Percentiles rank a stretch among this genome's conserved stretches.
phyloP scores from a whole-genome alignment of 2,888 invertebrate genomes.

The Pimpla rufipes region DNA sequence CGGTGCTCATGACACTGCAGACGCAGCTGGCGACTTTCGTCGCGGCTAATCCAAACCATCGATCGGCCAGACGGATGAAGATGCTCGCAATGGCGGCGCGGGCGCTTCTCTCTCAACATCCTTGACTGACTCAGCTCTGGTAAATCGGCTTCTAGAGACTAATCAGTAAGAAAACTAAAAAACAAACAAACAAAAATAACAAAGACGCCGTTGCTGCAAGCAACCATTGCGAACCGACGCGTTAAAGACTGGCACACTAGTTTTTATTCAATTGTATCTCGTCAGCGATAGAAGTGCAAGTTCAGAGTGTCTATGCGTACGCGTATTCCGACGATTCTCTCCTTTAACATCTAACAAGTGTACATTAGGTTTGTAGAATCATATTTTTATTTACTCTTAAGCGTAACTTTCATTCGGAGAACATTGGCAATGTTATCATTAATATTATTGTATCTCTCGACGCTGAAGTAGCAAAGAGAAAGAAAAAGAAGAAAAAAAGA shows the following conservation, averaged over 20 bases:
- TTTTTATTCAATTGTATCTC: constrained; percentile 60
- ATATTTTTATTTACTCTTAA: constrained; percentile 58
- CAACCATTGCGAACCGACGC: constrained; percentile 39
- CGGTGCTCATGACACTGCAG: constrained; percentile 91
- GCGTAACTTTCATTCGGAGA: constrained; percentile 33
- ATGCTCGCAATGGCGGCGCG: constrained; percentile 91
- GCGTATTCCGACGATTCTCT: constrained; percentile 36
- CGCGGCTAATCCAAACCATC: constrained; percentile 88
- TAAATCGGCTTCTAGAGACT: constrained; percentile 46
- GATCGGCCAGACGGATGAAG: constrained; percentile 89
- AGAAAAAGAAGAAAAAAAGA: constrained; percentile 17
- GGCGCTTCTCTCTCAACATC: constrained; percentile 85
- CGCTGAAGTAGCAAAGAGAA: constrained; percentile 19
- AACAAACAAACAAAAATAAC: constrained; percentile 6
- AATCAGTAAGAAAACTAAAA: constrained; percentile 41
- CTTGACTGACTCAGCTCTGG: constrained; percentile 63
- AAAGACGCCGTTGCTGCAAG: constrained; percentile 57
- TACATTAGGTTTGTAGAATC: constrained; percentile 61
- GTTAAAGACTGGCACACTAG: constrained; percentile 66
- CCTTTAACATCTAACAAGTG: constrained; percentile 52
- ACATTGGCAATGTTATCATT: constrained; percentile 39
- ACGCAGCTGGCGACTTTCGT: constrained; percentile 91
- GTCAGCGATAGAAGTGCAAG: constrained; percentile 61
- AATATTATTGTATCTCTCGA: constrained; percentile 9
- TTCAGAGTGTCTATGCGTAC: constrained; percentile 42